These are phyloP conservation scores for Euphonia xanthogaster DNA, from an alignment of 2,797 vertebrate genomes.

Conservation along the genomic window DNA sequence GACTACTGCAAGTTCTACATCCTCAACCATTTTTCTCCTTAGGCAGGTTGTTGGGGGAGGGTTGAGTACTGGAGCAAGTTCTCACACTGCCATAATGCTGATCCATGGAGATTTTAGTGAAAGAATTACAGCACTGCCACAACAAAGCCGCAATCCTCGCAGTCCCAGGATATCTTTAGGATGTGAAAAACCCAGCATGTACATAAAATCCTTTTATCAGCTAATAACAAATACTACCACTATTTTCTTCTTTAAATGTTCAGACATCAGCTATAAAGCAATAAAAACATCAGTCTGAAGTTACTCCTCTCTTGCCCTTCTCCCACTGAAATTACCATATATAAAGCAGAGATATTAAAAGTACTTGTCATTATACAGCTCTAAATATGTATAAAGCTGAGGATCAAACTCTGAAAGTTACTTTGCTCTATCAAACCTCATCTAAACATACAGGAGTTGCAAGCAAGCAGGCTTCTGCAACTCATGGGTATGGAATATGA, in stretches of 20 bases:
- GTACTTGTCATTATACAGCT: background rate
- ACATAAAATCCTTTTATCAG: background rate
- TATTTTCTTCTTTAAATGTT: background rate
- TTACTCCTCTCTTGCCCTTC: background rate
- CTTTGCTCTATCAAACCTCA: background rate
- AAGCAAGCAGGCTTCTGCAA: background rate
- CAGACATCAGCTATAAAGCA: background rate
- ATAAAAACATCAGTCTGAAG: background rate
- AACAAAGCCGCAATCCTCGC: background rate
- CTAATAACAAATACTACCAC: background rate
- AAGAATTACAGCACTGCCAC: background rate
- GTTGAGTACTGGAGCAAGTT: background rate
- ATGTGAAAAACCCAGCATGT: background rate
- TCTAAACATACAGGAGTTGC: background rate
- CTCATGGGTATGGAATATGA: background rate
- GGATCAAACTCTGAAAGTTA: background rate
- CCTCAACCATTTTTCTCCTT: background rate
- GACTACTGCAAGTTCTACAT: background rate
- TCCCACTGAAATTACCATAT: background rate
- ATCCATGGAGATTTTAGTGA: background rate
- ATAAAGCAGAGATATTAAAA: background rate
- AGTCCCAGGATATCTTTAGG: background rate
- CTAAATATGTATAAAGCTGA: background rate
- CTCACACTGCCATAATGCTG: background rate
- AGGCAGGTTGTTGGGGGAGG: background rate